These are phyloP conservation scores for Emydura subglobosa DNA, from an alignment of 2,113 vertebrate genomes.

Conservation along the genomic window DNA sequence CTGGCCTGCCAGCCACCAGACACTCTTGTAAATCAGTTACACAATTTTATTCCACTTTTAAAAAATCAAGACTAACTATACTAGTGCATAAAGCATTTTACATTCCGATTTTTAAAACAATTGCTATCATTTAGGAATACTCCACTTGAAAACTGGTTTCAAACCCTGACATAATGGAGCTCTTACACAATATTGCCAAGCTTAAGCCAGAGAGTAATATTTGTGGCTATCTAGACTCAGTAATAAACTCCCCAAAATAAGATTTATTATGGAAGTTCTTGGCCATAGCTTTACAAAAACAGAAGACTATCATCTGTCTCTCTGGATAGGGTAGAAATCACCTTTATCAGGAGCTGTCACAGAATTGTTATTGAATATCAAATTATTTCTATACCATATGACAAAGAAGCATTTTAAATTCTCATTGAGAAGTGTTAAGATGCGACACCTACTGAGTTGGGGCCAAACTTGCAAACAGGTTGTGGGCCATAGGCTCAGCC, in stretches of 20 bases:
- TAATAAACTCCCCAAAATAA: neutral
- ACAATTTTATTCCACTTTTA: neutral
- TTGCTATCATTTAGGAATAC: no score
- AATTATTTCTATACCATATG: conserved; percentile 36
- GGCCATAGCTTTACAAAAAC: conserved; percentile 49
- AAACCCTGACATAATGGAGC: neutral
- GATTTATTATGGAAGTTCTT: conserved; percentile 44
- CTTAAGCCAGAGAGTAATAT: neutral
- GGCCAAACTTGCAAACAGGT: neutral
- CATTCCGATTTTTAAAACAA: neutral
- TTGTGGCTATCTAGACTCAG: neutral
- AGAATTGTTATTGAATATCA: conserved; percentile 48
- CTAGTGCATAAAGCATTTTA: neutral
- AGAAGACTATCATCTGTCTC: conserved; percentile 52
- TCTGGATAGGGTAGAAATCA: conserved; percentile 47
- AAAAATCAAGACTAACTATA: neutral
- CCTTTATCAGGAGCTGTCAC: neutral
- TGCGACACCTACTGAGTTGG: neutral
- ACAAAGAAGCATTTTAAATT: neutral
- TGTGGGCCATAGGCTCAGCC: neutral
- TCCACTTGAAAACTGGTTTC: neutral
- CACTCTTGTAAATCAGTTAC: neutral
- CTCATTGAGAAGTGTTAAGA: neutral
- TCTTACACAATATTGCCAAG: neutral
- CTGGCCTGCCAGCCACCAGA: neutral